Evolutionary conservation across 2,888 invertebrate genomes (phyloP), one percentile per base, ranked within the genome.

Genomic region (Phalera bucephala): DNA sequence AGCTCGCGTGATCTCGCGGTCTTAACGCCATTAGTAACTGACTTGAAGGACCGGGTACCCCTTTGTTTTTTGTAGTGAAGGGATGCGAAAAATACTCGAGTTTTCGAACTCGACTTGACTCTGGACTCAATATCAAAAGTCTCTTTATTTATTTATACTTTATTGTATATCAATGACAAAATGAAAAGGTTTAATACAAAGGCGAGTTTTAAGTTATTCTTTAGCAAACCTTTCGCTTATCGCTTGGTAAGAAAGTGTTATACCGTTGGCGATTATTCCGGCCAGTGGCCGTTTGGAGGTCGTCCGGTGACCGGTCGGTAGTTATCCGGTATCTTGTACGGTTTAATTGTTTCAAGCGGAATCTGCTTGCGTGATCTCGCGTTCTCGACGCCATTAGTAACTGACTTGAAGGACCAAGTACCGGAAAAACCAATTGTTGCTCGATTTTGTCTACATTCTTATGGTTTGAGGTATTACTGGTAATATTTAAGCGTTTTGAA

Each of bases 231-330:
- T n/a, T n/a, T 80, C 75, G 52, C 68, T 70, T 80, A 79, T 80
- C 75, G 70, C 33, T 10, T 26, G 35, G 58, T 70, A 70, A 66
- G 71, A 80, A 75, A 81, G 87, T 87, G 86, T 85, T 86, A 85
- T 86, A 87, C 86, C 63, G 84, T 56, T 11, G 19, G 70, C 67
- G 76, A 87, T 87, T 86, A 87, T 72, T 75, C 78, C n/a, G n/a
- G n/a, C n/a, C n/a, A n/a, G n/a, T n/a, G n/a, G n/a, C n/a, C n/a
- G n/a, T n/a, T n/a, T n/a, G n/a, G n/a, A 51, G 58, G 53, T 53
- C 52, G 52, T 66, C 65, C 78, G 72, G 75, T 75, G 73, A 69
- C 73, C 60, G 77, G 61, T 59, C n/a, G n/a, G n/a, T n/a, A n/a
- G n/a, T n/a, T n/a, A n/a, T n/a, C n/a, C 54, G 75, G 83, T 79